These are phyloP conservation scores for Epizoanthus stellaris DNA, from an alignment of 92 coral and sea anemone genomes.

Conservation along the genomic window DNA sequence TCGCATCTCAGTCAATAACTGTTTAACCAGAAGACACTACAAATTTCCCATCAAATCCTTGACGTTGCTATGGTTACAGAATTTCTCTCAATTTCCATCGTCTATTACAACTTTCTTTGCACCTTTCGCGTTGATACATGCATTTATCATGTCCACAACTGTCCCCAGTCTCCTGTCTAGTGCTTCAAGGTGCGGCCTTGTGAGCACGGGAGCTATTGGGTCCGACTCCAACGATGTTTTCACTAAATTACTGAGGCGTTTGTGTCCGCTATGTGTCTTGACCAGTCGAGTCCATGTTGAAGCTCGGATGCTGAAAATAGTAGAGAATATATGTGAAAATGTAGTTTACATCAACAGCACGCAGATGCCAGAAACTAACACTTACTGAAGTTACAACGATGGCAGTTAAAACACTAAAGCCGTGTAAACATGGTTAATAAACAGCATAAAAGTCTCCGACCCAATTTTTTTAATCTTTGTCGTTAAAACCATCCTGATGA, in stretches of 20 bases:
- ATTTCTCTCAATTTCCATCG: background rate
- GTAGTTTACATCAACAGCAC: background rate
- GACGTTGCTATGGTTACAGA: too few relatives aligned
- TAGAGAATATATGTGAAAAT: background rate
- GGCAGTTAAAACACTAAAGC: too few relatives aligned
- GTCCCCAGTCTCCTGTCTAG: slow-evolving; percentile 43
- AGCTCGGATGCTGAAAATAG: background rate
- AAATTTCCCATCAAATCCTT: too few relatives aligned
- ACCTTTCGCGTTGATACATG: slow-evolving; percentile 12
- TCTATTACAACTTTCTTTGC: slow-evolving; percentile 5
- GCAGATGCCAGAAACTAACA: too few relatives aligned
- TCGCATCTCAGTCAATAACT: too few relatives aligned
- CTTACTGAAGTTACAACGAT: too few relatives aligned
- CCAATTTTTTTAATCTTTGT: too few relatives aligned
- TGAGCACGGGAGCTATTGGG: slow-evolving; percentile 43
- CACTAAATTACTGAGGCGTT: slow-evolving; percentile 9
- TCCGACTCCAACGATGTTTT: slow-evolving; percentile 19
- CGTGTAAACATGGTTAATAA: too few relatives aligned
- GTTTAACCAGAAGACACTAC: too few relatives aligned
- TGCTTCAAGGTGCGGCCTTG: slow-evolving; percentile 50
- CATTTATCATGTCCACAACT: slow-evolving; percentile 15
- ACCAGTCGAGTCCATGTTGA: background rate
- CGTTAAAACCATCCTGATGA: too few relatives aligned
- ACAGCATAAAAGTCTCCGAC: too few relatives aligned
- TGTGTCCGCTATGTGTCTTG: background rate